A percentile compares a stretch with the other conserved stretches of the same genome.
Evolutionary conservation across 2,113 vertebrate species (phyloP).

Genomic region (Mesembrinibis cayennensis): DNA sequence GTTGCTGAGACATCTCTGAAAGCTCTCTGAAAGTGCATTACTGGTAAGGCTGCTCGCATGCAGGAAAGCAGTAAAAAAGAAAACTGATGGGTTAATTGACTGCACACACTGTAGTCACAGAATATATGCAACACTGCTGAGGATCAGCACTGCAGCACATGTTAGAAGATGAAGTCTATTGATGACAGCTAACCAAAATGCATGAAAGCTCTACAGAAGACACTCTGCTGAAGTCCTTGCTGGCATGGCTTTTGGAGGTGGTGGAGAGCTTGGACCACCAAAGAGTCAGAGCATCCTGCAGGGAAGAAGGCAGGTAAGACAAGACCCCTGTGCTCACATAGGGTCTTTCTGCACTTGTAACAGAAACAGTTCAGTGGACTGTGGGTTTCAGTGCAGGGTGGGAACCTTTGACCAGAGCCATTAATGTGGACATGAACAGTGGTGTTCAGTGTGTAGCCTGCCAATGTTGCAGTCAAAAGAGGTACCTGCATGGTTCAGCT

Average conservation of each 20-base stretch:
- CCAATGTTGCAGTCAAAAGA: not conserved
- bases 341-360: not conserved
- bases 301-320: not conserved
- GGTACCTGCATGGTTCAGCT: not conserved
- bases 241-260: not conserved
- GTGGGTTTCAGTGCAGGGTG: not conserved
- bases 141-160: not conserved
- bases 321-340: rapidly evolving
- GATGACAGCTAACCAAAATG: not conserved
- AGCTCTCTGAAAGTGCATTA: not conserved
- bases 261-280: not conserved
- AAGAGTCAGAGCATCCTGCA: not conserved
- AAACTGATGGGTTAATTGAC: not conserved
- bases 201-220: not conserved
- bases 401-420: not conserved
- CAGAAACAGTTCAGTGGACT: not conserved
- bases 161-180: not conserved
- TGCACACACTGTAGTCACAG: not conserved
- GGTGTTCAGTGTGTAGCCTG: not conserved
- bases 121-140: not conserved
- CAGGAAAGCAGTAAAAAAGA: not conserved
- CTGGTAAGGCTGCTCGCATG: rapidly evolving
- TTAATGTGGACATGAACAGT: not conserved
- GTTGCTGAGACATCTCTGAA: not conserved
- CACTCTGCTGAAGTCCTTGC: not conserved